Base-by-base conservation (phyloP, 1,140 invertebrate genomes). In the Leptopilina clavipes region DNA sequence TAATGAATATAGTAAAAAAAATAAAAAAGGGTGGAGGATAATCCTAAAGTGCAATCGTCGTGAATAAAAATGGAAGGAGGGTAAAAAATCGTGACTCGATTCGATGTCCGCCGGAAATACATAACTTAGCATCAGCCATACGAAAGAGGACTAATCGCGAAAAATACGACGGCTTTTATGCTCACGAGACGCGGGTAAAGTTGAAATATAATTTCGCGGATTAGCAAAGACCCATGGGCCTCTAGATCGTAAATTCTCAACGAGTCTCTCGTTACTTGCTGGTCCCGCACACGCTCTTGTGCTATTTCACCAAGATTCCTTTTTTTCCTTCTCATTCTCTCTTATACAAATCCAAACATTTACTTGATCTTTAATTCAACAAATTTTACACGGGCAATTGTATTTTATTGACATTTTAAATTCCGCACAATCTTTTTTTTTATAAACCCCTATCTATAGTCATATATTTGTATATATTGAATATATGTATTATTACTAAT, bases 51-150 rank as follows among this genome's bases (percentile, higher is more conserved):
- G 59, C 14, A 31, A 65, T 11, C 59, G 59, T 65, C 2, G 5
- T 40, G 37, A 40, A 40, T 40, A 40, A 40, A 65, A 22, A 65
- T 31, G 25, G 9, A 22, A n/a, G 31, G 59, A 14, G 11, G 25
- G 31, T 22, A 37, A n/a, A 37, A 65, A 65, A 65, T 65, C 14
- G 59, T 65, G 59, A 31, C 59, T 65, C 22, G 59, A 65, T 14
- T 12, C 59, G 56, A 59, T 59, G 59, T 65, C 59, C 59, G 19
- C 59, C 59, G 59, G 59, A 65, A 75, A 79, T 77, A 52, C 76
- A 76, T 79, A 82, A 82, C 71, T 82, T 75, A 74, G 81, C 59
- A 80, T 82, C 73, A 75, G 72, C 18, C 45, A n/a, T 31, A 65
- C 59, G 22, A 65, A 76, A 74, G 40, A 71, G 74, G 76, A 54